phyloP scores from a whole-genome alignment of 2,797 vertebrate species.

The Sebastolobus altivelis region DNA sequence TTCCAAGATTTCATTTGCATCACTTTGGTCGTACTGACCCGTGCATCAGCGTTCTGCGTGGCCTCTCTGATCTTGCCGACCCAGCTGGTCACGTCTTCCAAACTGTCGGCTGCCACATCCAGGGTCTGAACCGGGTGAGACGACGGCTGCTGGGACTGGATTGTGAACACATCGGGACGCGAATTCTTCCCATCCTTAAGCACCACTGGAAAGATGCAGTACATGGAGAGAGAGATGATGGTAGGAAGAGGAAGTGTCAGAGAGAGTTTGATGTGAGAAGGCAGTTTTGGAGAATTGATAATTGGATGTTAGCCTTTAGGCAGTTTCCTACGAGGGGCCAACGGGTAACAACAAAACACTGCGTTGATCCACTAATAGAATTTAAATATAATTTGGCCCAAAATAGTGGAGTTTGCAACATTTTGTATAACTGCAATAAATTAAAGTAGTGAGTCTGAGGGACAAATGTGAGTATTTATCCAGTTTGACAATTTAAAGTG shows the following conservation, averaged over 20 bases:
- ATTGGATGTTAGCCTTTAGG: background rate
- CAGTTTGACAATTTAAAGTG: background rate
- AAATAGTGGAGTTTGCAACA: background rate
- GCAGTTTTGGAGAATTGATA: background rate
- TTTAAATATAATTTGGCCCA: background rate
- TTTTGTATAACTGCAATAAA: background rate
- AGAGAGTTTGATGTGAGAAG: background rate
- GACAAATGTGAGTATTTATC: background rate
- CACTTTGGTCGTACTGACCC: constrained; percentile 79
- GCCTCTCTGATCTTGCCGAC: constrained; percentile 94
- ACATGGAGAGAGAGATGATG: background rate
- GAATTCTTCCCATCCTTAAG: constrained; percentile 93
- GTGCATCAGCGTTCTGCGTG: constrained; percentile 93
- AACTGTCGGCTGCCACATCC: constrained; percentile 91
- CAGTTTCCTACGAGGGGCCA: background rate
- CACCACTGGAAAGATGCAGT: constrained; percentile 82
- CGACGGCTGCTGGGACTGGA: constrained; percentile 89
- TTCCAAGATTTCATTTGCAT: too few species aligned
- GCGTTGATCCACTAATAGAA: background rate
- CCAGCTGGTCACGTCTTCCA: constrained; percentile 93
- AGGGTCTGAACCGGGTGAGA: constrained; percentile 84
- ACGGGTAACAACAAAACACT: background rate
- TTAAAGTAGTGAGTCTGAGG: background rate
- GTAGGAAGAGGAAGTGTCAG: background rate
- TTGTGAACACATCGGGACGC: constrained; percentile 90